Percentiles rank a stretch among this genome's conserved stretches.
These are phyloP conservation scores for Pelvicachromis taeniatus DNA, from an alignment of 2,113 vertebrate species.

Conservation along the genomic window DNA sequence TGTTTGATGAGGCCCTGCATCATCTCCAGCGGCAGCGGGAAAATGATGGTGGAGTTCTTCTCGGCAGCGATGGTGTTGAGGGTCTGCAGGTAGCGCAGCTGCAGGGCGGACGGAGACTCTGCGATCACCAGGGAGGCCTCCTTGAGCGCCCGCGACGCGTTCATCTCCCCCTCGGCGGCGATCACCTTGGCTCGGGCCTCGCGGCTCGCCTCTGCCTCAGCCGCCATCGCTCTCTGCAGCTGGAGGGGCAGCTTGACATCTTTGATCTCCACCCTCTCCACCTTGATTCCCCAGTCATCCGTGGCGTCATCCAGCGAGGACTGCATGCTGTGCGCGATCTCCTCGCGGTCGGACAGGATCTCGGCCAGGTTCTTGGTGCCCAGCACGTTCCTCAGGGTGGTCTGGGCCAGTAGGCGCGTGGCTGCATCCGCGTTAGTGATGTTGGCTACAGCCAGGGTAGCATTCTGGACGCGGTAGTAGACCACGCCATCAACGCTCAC, in stretches of 20 bases:
- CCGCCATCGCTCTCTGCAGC: conserved; percentile 92
- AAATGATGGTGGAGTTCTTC: conserved; percentile 93
- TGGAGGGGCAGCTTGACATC: conserved; percentile 91
- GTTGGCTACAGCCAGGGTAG: conserved; percentile 91
- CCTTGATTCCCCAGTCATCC: conserved; percentile 50
- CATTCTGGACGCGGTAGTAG: conserved; percentile 94
- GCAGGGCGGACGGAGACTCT: conserved; percentile 86
- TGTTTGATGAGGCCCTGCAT: conserved; percentile 74
- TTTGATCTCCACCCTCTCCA: conserved; percentile 93
- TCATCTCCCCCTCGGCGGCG: conserved; percentile 90
- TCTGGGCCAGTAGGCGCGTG: conserved; percentile 90
- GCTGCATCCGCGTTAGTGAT: conserved; percentile 95
- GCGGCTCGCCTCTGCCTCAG: conserved; percentile 77
- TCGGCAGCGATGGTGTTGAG: conserved; percentile 88
- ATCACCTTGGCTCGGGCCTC: conserved; percentile 78
- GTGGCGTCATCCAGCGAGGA: conserved; percentile 86
- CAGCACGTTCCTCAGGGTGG: conserved; percentile 92
- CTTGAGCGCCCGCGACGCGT: conserved; percentile 85
- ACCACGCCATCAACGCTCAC: conserved; percentile 94
- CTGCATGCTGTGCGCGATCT: conserved; percentile 97
- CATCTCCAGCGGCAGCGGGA: conserved; percentile 89
- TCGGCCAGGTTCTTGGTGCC: conserved; percentile 95
- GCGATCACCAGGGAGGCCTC: conserved; percentile 89
- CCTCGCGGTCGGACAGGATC: conserved; percentile 95
- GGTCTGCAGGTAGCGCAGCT: conserved; percentile 93